Conservation (phyloP, 2,797 vertebrate species). For the Phalanger gymnotis region DNA sequence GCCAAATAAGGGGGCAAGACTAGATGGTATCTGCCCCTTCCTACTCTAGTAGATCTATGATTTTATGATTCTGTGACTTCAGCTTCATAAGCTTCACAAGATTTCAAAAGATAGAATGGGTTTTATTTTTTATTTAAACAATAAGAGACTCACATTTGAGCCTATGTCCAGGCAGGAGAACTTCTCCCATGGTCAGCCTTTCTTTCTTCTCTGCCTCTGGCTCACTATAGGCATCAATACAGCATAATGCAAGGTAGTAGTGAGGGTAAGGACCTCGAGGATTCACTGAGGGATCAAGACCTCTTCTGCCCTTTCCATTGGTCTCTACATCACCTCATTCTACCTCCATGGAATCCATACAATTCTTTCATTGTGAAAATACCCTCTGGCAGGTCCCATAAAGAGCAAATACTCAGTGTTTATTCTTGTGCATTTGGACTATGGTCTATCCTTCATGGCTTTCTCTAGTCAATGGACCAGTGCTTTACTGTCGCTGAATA, state of each 20-base stretch:
- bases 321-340: neutral
- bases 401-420: neutral
- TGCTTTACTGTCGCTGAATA: neutral
- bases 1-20: neutral
- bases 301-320: neutral
- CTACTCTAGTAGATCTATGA: neutral
- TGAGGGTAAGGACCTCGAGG: neutral
- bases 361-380: neutral
- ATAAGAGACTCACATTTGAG: neutral
- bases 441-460: neutral
- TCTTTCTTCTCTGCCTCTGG: neutral
- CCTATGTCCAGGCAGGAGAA: neutral
- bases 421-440: neutral
- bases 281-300: neutral
- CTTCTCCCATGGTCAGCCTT: neutral
- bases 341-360: neutral
- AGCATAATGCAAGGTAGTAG: neutral
- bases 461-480: neutral
- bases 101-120: neutral
- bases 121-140: neutral
- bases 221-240: neutral
- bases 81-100: neutral
- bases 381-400: neutral
- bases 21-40: neutral
- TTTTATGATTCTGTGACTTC: neutral